Evolutionary conservation across 2,797 vertebrate species (phyloP).

Genomic region (Parotocinclus haroldoi): DNA sequence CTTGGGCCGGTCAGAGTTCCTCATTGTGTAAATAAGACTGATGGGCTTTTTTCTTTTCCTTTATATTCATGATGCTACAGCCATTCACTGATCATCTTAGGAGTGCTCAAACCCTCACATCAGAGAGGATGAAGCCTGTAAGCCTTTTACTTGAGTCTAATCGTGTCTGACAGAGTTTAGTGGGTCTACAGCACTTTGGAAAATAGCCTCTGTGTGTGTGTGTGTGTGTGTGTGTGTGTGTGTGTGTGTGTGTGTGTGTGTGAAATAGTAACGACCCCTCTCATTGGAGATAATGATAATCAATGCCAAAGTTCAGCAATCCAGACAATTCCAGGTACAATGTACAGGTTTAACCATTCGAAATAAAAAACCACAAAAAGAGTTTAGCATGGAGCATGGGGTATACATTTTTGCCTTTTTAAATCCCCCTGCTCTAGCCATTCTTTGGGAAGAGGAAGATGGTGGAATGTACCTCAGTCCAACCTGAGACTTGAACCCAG

Average conservation of each 20-base stretch:
- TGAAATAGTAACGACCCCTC: constrained; percentile 6
- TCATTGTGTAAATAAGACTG: too few relatives aligned
- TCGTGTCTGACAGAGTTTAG: constrained; percentile 24
- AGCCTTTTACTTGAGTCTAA: constrained; percentile 30
- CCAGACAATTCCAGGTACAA: not conserved
- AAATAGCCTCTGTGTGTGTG: not conserved
- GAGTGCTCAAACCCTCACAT: not conserved
- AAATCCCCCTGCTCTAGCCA: too few relatives aligned
- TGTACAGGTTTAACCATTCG: not conserved
- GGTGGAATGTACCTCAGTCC: too few relatives aligned
- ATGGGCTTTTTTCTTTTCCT: too few relatives aligned
- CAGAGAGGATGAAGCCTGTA: constrained; percentile 4
- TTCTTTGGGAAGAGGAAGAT: too few relatives aligned
- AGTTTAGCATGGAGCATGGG: too few relatives aligned
- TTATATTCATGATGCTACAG: not conserved
- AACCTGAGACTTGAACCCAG: too few relatives aligned
- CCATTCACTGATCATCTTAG: not conserved
- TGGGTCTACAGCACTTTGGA: constrained; percentile 12
- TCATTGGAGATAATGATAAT: constrained; percentile 2
- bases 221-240: not conserved
- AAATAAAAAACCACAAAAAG: too few relatives aligned
- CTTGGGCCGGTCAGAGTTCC: too few relatives aligned
- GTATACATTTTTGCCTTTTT: too few relatives aligned
- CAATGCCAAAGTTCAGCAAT: constrained; percentile 4
- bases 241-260: not conserved